Percentiles rank a stretch among this genome's conserved stretches.
These are phyloP conservation scores for Limnephilus auricula DNA, from an alignment of 2,888 invertebrate genomes.

Conservation along the genomic window DNA sequence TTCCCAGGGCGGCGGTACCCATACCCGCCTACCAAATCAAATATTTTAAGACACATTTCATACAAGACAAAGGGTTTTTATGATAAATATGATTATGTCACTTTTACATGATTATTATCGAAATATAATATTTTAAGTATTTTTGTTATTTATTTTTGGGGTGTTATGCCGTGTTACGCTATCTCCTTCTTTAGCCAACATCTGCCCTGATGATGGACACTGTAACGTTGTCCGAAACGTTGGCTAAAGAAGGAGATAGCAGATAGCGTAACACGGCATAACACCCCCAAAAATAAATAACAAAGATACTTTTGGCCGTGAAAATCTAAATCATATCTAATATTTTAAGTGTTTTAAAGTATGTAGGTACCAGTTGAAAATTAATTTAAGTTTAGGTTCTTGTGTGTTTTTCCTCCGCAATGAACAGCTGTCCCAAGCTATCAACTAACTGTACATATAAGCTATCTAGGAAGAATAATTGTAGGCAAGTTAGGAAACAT, in stretches of 20 bases:
- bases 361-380: background rate
- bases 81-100: background rate
- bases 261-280: too few relatives aligned
- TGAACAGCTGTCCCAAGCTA: background rate
- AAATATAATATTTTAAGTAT: background rate
- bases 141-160: too few relatives aligned
- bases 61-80: background rate
- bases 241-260: too few relatives aligned
- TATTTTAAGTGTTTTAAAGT: background rate
- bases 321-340: too few relatives aligned
- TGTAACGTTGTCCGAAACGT: too few relatives aligned
- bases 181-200: too few relatives aligned
- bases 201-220: too few relatives aligned
- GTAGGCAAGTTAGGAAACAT: background rate
- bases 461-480: background rate
- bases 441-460: background rate
- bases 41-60: background rate
- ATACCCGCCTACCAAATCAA: too few relatives aligned
- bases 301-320: too few relatives aligned
- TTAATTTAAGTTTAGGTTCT: background rate
- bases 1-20: too few relatives aligned
- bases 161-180: too few relatives aligned
- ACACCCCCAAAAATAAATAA: too few relatives aligned
- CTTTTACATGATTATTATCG: background rate
- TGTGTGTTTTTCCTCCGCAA: background rate